Evolutionary conservation across 2,797 vertebrate species (phyloP), one percentile per base, ranked within the genome.

Genomic region (Enteromius treurensis): DNA sequence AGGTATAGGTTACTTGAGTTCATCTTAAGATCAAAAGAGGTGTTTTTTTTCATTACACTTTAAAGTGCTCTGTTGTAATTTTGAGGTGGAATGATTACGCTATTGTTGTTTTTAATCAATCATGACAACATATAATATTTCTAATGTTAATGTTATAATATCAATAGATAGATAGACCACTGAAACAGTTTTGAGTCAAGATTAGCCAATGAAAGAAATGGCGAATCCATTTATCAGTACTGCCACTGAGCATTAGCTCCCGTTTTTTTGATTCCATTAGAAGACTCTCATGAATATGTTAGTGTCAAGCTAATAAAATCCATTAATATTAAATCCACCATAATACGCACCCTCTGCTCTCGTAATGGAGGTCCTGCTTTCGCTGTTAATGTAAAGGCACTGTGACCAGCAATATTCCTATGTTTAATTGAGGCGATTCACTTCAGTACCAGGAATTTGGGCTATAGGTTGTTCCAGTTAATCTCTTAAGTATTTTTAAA

Each of bases 301-400:
- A 91, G 86, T 90, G 90, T 92, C 80, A 90, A 82, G 85, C 88
- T 87, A 92, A 93, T 93, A 91, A 91, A 91, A 90, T 83, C 86
- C 88, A 92, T 94, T 84, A 92, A 93, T 93, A 91, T 92, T 93
- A 87, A 87, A 92, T 90, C 83, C 78, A 26, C 68, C 67, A 83
- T 91, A 91, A 90, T 88, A 91, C 86, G 88, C 90, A 89, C 87
- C 87, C 74, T 85, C 86, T 85, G 80, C 89, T 88, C 84, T 86
- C 77, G 85, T 88, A 82, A 87, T 89, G 85, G 80, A 89, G 81
- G 86, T 80, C 80, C 85, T 81, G 67, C 77, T 49, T 85, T 82
- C 68, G 58, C 73, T 62, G 42, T 81, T 90, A 86, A 88, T 86
- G 84, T 83, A 79, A 82, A 73, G 79, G 80, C 76, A 81, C 69